These are phyloP conservation scores for Tapirus terrestris DNA, from an alignment of 2,113 vertebrate genomes.

Conservation along the genomic window DNA sequence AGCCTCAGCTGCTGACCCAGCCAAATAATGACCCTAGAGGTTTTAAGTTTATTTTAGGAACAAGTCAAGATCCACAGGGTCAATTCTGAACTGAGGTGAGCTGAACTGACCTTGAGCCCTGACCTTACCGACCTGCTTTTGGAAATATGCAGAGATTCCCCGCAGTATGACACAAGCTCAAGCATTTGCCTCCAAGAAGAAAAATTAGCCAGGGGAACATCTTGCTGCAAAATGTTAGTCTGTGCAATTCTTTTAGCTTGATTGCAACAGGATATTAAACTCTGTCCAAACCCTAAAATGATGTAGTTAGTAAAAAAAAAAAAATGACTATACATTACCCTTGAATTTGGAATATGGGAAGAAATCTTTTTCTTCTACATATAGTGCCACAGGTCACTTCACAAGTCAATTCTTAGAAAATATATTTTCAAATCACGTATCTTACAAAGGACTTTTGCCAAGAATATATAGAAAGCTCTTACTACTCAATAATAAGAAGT, in stretches of 20 bases:
- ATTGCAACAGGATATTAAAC: background rate
- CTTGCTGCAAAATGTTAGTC: background rate
- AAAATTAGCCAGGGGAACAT: background rate
- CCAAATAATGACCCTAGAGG: background rate
- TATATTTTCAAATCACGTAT: background rate
- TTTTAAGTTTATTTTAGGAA: conserved; percentile 39
- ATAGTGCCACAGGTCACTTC: background rate
- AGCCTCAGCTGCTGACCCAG: conserved; percentile 64
- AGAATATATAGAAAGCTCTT: background rate
- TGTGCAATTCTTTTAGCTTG: background rate
- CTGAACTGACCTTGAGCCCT: background rate
- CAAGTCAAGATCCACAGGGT: background rate
- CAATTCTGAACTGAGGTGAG: background rate
- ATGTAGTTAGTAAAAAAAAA: background rate
- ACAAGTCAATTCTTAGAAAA: background rate
- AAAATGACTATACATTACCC: background rate
- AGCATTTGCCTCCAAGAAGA: background rate
- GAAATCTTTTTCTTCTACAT: background rate
- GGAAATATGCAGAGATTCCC: background rate
- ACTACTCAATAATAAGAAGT: background rate
- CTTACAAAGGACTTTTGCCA: background rate
- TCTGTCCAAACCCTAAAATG: background rate
- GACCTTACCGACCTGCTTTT: background rate
- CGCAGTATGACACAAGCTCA: background rate
- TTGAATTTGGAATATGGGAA: background rate